Evolutionary conservation across 2,888 invertebrate species (phyloP).

Genomic region (Agonopterix arenella): DNA sequence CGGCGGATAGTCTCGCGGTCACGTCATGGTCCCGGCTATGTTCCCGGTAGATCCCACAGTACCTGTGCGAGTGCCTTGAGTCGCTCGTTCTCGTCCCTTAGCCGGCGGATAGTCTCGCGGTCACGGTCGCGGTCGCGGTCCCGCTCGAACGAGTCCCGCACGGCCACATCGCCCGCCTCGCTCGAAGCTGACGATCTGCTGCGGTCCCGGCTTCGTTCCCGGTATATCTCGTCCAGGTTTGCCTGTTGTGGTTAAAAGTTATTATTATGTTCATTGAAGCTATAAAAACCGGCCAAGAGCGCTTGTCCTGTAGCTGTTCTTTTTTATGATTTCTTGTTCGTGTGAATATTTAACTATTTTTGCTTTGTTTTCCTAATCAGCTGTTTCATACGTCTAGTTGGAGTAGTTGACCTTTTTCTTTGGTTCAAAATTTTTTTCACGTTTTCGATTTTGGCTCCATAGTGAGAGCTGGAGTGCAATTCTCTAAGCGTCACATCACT

Average conservation of each 20-base stretch:
- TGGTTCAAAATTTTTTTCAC: too few relatives aligned
- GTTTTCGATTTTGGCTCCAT: too few relatives aligned
- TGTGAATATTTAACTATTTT: too few relatives aligned
- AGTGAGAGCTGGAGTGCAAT: too few relatives aligned
- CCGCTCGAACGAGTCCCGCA: neutral
- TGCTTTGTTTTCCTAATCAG: too few relatives aligned
- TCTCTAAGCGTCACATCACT: too few relatives aligned
- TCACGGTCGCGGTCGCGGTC: neutral
- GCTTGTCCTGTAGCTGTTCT: too few relatives aligned
- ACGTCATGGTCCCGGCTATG: neutral
- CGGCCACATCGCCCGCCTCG: constrained; percentile 16
- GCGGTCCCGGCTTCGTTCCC: constrained; percentile 17
- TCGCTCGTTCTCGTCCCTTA: constrained; percentile 45
- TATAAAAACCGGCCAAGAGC: too few relatives aligned
- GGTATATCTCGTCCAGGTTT: constrained; percentile 27
- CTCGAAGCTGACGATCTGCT: constrained; percentile 25
- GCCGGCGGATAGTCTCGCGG: constrained; percentile 14
- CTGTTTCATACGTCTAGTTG: too few relatives aligned
- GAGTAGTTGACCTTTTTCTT: too few relatives aligned
- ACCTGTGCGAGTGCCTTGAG: constrained; percentile 53
- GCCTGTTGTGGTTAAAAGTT: constrained; percentile 15
- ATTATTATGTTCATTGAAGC: too few relatives aligned
- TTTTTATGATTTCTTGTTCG: too few relatives aligned
- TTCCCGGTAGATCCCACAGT: neutral
- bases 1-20: constrained; percentile 12